Conservation (phyloP, 2,797 vertebrate species). For the Acridotheres tristis region DNA sequence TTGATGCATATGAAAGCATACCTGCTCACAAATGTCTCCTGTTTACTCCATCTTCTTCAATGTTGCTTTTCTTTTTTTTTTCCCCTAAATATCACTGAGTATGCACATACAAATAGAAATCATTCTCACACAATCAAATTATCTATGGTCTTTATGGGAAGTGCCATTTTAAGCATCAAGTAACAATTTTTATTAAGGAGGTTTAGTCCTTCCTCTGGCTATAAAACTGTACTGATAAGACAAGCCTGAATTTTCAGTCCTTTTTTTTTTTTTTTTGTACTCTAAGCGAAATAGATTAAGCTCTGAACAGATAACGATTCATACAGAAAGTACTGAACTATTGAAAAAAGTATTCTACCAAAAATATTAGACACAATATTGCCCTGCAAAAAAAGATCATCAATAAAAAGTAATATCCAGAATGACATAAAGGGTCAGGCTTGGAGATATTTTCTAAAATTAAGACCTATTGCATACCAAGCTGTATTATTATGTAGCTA, state of each 20-base stretch:
- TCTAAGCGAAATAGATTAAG: neutral
- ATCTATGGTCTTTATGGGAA: neutral
- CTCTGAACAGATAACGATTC: neutral
- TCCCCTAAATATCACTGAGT: neutral
- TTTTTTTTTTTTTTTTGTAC: neutral
- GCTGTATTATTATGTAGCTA: neutral
- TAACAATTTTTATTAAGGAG: neutral
- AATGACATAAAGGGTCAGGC: accelerated
- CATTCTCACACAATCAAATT: neutral
- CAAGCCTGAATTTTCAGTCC: neutral
- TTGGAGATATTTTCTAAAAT: neutral
- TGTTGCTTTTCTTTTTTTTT: neutral
- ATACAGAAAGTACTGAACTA: neutral
- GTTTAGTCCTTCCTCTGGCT: neutral
- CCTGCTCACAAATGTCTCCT: neutral
- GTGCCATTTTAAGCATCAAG: neutral
- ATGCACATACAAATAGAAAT: neutral
- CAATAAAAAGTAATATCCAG: neutral
- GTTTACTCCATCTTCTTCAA: neutral
- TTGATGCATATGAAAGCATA: neutral
- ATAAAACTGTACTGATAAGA: neutral
- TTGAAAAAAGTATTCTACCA: neutral
- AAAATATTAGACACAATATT: neutral
- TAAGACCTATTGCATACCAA: neutral
- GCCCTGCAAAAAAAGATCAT: neutral